phyloP scores from a whole-genome alignment of 2,113 vertebrate species.

The Ctenodactylus gundi region DNA sequence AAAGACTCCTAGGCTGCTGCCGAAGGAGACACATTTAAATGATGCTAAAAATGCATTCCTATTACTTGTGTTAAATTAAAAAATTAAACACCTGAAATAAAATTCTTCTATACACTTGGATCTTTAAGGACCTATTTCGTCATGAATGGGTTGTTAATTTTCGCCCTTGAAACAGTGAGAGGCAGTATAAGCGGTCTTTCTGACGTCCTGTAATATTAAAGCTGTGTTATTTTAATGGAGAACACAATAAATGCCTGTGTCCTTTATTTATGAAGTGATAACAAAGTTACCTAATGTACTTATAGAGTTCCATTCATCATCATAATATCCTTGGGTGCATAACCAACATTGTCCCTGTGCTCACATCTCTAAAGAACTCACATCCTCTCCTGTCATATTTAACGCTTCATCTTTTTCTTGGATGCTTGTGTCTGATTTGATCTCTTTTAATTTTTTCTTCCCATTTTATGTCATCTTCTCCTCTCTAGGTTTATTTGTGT shows the following conservation, averaged over 20 bases:
- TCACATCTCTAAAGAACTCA: neutral
- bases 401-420: neutral
- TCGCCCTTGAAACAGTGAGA: neutral
- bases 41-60: neutral
- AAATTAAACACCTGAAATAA: constrained; percentile 3
- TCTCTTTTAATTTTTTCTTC: neutral
- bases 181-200: neutral
- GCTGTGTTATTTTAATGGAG: neutral
- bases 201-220: constrained; percentile 23
- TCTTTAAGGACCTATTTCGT: constrained; percentile 18
- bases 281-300: neutral
- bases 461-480: neutral
- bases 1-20: neutral
- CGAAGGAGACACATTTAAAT: constrained; percentile 6
- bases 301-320: neutral
- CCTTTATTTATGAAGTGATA: neutral
- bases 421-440: neutral
- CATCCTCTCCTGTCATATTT: neutral
- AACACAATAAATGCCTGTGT: neutral
- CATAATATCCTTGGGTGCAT: neutral
- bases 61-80: neutral
- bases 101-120: neutral
- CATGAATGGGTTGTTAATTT: constrained; percentile 44
- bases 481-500: too few species aligned
- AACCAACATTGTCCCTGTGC: neutral